phyloP scores from a whole-genome alignment of 2,888 invertebrate species.

The Xestia xanthographa region DNA sequence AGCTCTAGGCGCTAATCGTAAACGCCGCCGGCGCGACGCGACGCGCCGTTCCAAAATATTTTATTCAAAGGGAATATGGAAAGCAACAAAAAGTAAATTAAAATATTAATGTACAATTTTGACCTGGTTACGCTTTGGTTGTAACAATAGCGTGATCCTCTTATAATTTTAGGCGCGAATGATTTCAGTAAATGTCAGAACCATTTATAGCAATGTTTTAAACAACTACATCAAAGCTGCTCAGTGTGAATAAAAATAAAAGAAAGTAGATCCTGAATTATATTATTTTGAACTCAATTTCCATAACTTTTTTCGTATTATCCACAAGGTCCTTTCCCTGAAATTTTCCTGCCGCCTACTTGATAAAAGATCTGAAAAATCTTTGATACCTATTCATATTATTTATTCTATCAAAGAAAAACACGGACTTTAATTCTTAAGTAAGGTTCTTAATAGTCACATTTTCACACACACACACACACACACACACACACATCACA shows the following conservation, averaged over 20 bases:
- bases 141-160: slow-evolving; percentile 52
- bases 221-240: slow-evolving; percentile 14
- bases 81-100: slow-evolving; percentile 36
- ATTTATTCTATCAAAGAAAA: slow-evolving; percentile 22
- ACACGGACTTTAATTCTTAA: neutral
- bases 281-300: neutral
- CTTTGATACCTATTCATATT: neutral
- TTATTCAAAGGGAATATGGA: slow-evolving; percentile 42
- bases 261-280: slow-evolving; percentile 1
- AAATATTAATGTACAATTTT: slow-evolving; percentile 36
- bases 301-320: slow-evolving; percentile 1
- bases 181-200: slow-evolving; percentile 35
- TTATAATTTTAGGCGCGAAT: slow-evolving; percentile 50
- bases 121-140: slow-evolving; percentile 25
- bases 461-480: too few relatives aligned
- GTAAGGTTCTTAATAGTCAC: neutral
- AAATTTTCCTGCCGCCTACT: neutral
- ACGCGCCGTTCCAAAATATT: slow-evolving; percentile 21
- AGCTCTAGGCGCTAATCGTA: slow-evolving; percentile 25
- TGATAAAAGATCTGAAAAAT: slow-evolving; percentile 13
- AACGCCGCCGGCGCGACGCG: slow-evolving; percentile 18
- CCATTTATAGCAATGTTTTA: slow-evolving; percentile 18
- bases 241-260: slow-evolving; percentile 7
- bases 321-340: neutral
- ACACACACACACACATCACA: too few relatives aligned